Base-by-base conservation (phyloP, 2,797 vertebrate genomes). In the Takifugu rubripes region DNA sequence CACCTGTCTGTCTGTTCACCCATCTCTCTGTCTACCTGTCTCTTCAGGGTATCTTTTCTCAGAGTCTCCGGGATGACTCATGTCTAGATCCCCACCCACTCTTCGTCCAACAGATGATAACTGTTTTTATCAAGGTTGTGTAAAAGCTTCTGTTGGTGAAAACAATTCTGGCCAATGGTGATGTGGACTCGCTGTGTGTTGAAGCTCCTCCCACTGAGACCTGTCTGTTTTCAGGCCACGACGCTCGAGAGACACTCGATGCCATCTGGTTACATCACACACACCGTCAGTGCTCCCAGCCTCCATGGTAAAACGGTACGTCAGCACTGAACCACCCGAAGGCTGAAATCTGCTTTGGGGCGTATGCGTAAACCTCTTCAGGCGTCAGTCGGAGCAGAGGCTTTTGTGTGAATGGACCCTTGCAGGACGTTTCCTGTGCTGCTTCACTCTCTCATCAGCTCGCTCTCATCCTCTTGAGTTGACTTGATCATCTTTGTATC, bases 251-350 rank as follows among this genome's bases (percentile, higher is more conserved):
- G 95, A 11, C 92, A 93, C 43, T 95, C 95, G 1, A 91, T 96
- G 92, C 94, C 94, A 59, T 74, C 96, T 76, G 93, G 94, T 53
- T 98, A 97, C 87, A 97, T 98, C 89, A 97, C 94, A 0, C 96
- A 98, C 80, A 98, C 96, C 0, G 94, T 98, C 84, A 98, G 95
- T 4, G 94, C 96, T 0, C 96, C 96, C 66, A 98, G 96, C 87
- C 89, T 98, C 58, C 94, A 98, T 1, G 96, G 96, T 40, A 96
- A 96, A 90, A 98, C 95, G 89, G 96, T 98, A 92, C 76, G 93
- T 75, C 26, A 3, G 8, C 36, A 1, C 36, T 2, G 36, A 40
- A 40, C 4, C 36, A 4, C 12, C 36, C 2, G 21, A 21, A 21
- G 21, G 21, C 21, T 21, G 21, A 21, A 21, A 21, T 21, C 21